Evolutionary conservation across 2,113 vertebrate species (phyloP).

Genomic region (Mungos mungo): DNA sequence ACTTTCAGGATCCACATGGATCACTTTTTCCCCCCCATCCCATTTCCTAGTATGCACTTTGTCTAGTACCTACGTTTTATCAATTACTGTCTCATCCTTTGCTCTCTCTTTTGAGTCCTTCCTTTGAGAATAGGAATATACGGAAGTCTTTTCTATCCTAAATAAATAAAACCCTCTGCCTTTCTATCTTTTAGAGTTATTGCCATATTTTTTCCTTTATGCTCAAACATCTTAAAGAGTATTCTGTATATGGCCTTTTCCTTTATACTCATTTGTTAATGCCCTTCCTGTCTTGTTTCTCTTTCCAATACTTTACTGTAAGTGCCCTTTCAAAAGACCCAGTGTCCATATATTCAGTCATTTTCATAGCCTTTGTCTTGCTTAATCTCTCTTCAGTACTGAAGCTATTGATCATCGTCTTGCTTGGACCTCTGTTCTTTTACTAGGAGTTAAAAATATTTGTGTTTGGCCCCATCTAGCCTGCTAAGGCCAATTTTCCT

Average conservation of each 20-base stretch:
- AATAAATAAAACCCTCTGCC: neutral
- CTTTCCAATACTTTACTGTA: neutral
- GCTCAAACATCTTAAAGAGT: neutral
- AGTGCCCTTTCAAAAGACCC: slow-evolving; percentile 25
- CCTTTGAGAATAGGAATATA: neutral
- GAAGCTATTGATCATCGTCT: neutral
- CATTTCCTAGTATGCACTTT: neutral
- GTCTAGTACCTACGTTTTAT: neutral
- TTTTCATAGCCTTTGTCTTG: slow-evolving; percentile 42
- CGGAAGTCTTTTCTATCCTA: neutral
- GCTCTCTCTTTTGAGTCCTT: neutral
- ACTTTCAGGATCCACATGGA: neutral
- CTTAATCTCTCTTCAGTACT: neutral
- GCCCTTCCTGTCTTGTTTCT: neutral
- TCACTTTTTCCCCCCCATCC: neutral
- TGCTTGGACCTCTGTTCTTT: neutral
- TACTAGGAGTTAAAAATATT: neutral
- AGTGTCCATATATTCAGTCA: neutral
- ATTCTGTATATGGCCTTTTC: neutral
- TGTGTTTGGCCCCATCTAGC: neutral
- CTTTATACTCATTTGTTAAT: neutral
- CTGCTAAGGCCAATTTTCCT: neutral
- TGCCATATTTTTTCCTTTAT: neutral
- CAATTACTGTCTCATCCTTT: neutral
- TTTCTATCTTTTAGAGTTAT: neutral